Conservation (phyloP, 2,888 invertebrate species). For the Acronicta aceris region DNA sequence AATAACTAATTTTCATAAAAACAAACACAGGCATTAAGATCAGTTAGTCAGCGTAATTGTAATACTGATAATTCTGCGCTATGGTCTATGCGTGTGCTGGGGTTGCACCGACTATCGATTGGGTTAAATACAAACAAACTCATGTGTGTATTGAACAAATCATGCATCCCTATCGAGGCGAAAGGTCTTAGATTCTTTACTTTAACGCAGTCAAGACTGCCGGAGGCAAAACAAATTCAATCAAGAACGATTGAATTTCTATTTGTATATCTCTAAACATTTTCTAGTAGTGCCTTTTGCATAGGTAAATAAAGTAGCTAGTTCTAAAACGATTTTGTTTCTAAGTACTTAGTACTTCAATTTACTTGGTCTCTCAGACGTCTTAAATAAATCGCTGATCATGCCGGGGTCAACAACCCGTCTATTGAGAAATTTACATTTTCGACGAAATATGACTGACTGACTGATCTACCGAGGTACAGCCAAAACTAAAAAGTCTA, state of each 20-base stretch:
- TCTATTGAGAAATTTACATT: too few species aligned
- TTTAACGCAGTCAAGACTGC: conserved; percentile 23
- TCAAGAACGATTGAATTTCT: conserved; percentile 47
- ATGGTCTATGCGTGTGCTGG: conserved; percentile 42
- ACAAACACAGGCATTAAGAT: too few species aligned
- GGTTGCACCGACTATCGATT: conserved; percentile 65
- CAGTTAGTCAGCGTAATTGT: too few species aligned
- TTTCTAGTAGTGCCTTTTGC: conserved; percentile 19
- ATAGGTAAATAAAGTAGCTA: conserved; percentile 33
- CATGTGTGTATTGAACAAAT: conserved; percentile 30
- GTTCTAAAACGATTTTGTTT: background rate
- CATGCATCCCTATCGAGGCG: conserved; percentile 24
- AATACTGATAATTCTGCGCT: conserved; percentile 26
- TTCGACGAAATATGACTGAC: too few species aligned
- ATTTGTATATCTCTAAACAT: conserved; percentile 44
- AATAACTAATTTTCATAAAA: too few species aligned
- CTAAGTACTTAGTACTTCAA: background rate
- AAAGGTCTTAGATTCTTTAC: conserved; percentile 35
- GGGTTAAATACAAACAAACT: conserved; percentile 57
- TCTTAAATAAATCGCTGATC: too few species aligned
- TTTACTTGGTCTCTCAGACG: too few species aligned
- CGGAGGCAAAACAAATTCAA: conserved; percentile 33
- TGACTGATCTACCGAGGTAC: too few species aligned
- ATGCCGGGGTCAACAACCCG: too few species aligned
- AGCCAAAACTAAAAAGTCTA: too few species aligned